A percentile compares a stretch with the other conserved stretches of the same genome.
Conservation (phyloP, 2,113 vertebrate species). For the Trogon melanurus region DNA sequence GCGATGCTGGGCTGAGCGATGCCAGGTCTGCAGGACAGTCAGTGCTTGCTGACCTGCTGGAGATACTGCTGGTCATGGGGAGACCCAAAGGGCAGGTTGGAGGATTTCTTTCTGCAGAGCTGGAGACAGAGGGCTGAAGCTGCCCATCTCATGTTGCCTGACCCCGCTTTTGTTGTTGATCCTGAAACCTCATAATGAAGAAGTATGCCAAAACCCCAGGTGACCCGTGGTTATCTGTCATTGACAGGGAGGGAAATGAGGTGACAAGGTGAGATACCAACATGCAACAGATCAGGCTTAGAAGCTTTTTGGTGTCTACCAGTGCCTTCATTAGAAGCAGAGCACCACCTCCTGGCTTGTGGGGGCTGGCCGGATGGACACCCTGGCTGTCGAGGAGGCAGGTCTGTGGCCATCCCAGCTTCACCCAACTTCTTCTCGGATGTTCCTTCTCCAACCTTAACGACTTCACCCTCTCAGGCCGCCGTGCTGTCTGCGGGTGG, state of each 20-base stretch:
- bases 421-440: not conserved
- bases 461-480: not conserved
- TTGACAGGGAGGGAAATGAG: not conserved
- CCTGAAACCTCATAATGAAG: not conserved
- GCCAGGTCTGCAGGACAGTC: rapidly evolving
- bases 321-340: not conserved
- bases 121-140: not conserved
- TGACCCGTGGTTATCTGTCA: not conserved
- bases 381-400: rapidly evolving
- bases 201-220: not conserved
- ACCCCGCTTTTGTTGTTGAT: not conserved
- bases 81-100: rapidly evolving
- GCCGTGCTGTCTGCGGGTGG: not conserved
- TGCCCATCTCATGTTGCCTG: rapidly evolving
- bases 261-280: not conserved
- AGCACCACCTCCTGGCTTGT: not conserved
- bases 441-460: not conserved
- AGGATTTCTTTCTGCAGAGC: not conserved
- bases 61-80: rapidly evolving
- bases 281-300: not conserved
- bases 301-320: slow-evolving; percentile 2
- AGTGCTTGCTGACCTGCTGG: rapidly evolving
- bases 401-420: not conserved
- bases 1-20: not conserved
- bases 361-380: not conserved